phyloP scores from a whole-genome alignment of 2,888 invertebrate species.

The Parascotia fuliginaria region DNA sequence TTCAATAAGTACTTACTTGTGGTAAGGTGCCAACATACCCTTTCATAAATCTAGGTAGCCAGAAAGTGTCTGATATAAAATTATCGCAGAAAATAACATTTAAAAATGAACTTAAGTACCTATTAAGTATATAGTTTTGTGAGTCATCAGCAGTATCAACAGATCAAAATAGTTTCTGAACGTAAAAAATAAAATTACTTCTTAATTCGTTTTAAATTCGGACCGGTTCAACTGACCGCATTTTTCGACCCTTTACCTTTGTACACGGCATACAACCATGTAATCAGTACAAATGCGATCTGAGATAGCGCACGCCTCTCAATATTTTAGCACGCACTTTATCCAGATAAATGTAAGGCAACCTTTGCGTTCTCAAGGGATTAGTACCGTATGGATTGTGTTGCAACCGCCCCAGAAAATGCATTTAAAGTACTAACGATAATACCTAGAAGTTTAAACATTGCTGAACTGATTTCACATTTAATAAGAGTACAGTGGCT shows the following conservation, averaged over 20 bases:
- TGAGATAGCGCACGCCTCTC: constrained; percentile 69
- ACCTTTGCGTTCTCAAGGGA: constrained; percentile 62
- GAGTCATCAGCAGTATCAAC: not conserved
- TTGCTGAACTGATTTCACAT: too few species aligned
- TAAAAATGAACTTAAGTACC: too few species aligned
- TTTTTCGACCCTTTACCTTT: constrained; percentile 57
- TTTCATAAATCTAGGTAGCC: too few species aligned
- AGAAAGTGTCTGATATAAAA: too few species aligned
- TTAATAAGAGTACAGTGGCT: too few species aligned
- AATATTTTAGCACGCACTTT: constrained; percentile 80
- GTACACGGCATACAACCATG: constrained; percentile 49
- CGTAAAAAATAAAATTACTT: constrained; percentile 8
- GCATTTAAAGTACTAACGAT: constrained; percentile 34
- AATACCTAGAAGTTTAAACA: constrained; percentile 30
- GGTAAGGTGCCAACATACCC: too few species aligned
- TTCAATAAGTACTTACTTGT: too few species aligned
- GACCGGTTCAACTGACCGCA: constrained; percentile 37
- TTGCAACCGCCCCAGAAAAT: constrained; percentile 39
- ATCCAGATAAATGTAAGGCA: constrained; percentile 75
- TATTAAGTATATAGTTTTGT: too few species aligned
- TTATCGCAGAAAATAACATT: too few species aligned
- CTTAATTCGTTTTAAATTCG: constrained; percentile 35
- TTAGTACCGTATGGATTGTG: constrained; percentile 50
- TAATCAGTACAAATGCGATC: constrained; percentile 82
- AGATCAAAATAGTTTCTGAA: not conserved